phyloP scores from a whole-genome alignment of 2,113 vertebrate species.

The Spea bombifrons region DNA sequence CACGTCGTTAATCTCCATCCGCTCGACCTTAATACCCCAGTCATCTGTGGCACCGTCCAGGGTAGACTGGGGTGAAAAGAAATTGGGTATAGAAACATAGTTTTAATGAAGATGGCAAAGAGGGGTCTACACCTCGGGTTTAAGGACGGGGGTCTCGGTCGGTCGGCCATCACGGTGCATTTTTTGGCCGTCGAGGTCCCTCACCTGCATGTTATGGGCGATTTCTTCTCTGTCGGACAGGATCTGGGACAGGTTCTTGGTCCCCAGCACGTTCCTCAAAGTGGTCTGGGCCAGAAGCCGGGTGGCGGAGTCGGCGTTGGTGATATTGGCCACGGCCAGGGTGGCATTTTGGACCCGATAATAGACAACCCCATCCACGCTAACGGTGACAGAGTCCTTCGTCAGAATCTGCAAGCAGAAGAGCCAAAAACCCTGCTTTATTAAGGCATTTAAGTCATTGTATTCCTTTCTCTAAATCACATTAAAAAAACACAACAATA shows the following conservation, averaged over 20 bases:
- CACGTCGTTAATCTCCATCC: conserved; percentile 96
- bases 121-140: no score
- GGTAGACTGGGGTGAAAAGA: conserved; percentile 59
- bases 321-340: conserved; percentile 89
- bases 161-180: no score
- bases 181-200: neutral
- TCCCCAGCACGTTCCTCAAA: conserved; percentile 89
- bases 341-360: conserved; percentile 91
- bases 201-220: conserved; percentile 92
- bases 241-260: conserved; percentile 92
- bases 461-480: no score
- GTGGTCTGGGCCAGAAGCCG: conserved; percentile 91
- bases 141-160: no score
- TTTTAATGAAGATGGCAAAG: neutral
- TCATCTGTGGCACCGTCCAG: conserved; percentile 88
- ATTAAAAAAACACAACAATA: no score
- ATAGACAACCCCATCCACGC: conserved; percentile 92
- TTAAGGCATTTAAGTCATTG: no score
- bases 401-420: conserved; percentile 77
- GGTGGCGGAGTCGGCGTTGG: conserved; percentile 86
- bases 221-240: conserved; percentile 94
- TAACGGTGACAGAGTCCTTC: conserved; percentile 91
- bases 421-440: no score
- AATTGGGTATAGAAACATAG: neutral
- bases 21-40: conserved; percentile 96